These are phyloP conservation scores for Fistularia commersonii DNA, from an alignment of 2,797 vertebrate genomes.

Conservation along the genomic window DNA sequence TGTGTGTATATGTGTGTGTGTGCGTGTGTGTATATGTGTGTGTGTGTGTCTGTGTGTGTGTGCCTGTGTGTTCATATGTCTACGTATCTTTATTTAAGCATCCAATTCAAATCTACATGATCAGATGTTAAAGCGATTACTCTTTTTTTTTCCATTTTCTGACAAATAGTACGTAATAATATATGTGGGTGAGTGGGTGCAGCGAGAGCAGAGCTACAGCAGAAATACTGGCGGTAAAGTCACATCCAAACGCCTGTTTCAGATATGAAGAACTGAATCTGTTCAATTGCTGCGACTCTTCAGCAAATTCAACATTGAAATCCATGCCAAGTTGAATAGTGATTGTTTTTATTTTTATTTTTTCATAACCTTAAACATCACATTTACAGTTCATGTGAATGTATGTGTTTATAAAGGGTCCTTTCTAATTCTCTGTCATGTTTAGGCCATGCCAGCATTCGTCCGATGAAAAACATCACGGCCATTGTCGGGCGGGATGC, in stretches of 20 bases:
- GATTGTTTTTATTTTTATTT: too few relatives aligned
- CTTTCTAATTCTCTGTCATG: conserved; percentile 59
- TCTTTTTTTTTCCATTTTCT: conserved; percentile 49
- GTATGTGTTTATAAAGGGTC: conserved; percentile 48
- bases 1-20: conserved; percentile 36
- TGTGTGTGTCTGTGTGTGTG: conserved; percentile 44
- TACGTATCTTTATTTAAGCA: conserved; percentile 40
- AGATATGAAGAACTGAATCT: conserved; percentile 46
- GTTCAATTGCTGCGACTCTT: conserved; percentile 31
- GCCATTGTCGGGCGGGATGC: conserved; percentile 94
- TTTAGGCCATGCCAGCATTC: conserved; percentile 93
- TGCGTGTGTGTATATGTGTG: conserved; percentile 17
- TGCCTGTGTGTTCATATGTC: conserved; percentile 25
- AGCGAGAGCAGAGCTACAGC: conserved; percentile 22
- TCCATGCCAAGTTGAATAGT: too few relatives aligned
- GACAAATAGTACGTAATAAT: conserved; percentile 35
- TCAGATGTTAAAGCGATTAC: conserved; percentile 51
- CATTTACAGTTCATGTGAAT: not conserved
- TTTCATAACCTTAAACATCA: too few relatives aligned
- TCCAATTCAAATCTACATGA: conserved; percentile 40
- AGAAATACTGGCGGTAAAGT: conserved; percentile 10
- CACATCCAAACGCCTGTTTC: conserved; percentile 52
- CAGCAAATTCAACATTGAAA: conserved; percentile 8
- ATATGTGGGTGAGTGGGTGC: conserved; percentile 21
- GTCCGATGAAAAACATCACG: conserved; percentile 98